These are phyloP conservation scores for Labeo rohita DNA, from an alignment of 2,113 vertebrate species.

Conservation along the genomic window DNA sequence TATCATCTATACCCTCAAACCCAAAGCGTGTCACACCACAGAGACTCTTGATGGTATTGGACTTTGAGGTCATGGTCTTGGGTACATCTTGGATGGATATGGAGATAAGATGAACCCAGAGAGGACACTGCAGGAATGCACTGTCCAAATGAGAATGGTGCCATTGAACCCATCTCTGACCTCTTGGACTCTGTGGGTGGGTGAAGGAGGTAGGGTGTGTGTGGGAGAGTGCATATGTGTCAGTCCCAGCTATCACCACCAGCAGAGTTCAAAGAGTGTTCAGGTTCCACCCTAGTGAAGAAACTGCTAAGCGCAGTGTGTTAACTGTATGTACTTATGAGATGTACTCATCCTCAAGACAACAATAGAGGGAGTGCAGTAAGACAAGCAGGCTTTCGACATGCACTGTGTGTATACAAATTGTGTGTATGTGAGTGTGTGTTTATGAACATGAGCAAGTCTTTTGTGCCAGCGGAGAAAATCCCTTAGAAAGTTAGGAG, in stretches of 20 bases:
- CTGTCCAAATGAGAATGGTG: constrained; percentile 47
- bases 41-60: constrained; percentile 48
- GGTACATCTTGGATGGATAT: constrained; percentile 53
- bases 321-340: neutral
- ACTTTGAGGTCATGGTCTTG: constrained; percentile 10
- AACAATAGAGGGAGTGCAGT: constrained; percentile 23
- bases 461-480: neutral
- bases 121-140: constrained; percentile 39
- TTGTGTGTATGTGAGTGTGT: neutral
- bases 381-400: neutral
- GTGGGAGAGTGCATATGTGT: constrained; percentile 13
- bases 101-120: constrained; percentile 58
- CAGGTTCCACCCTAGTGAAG: constrained; percentile 67
- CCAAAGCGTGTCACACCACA: constrained; percentile 26
- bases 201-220: constrained; percentile 50
- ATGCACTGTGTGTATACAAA: neutral
- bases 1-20: too few relatives aligned
- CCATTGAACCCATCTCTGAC: constrained; percentile 55
- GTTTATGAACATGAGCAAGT: neutral
- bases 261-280: constrained; percentile 62
- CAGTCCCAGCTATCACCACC: constrained; percentile 52
- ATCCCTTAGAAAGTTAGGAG: neutral
- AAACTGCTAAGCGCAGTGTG: constrained; percentile 57
- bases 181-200: constrained; percentile 39
- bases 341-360: constrained; percentile 19